Conservation (phyloP, 2,888 invertebrate genomes). For the Ethmia dodecea region DNA sequence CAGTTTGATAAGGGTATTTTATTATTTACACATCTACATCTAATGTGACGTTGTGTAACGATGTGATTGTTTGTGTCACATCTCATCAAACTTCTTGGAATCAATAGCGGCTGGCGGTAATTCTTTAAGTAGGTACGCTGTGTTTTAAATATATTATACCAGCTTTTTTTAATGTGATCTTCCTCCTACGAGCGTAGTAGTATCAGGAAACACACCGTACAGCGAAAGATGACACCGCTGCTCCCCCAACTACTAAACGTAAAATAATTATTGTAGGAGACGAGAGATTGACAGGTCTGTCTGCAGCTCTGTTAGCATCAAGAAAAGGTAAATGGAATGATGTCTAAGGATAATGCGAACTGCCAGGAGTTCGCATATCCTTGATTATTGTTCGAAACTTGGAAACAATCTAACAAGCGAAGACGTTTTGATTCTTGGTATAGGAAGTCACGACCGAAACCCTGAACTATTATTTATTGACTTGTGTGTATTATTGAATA, state of each 20-base stretch:
- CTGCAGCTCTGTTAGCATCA: not conserved
- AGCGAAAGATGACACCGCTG: not conserved
- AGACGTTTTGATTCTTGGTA: not conserved
- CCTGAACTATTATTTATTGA: not conserved
- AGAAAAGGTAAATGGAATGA: conserved; percentile 1
- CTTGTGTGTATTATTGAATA: not conserved
- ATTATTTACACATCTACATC: too few species aligned
- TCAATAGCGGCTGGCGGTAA: too few species aligned
- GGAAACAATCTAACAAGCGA: not conserved
- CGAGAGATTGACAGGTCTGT: not conserved
- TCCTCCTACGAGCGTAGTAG: too few species aligned
- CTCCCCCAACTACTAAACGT: not conserved
- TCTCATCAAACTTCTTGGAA: too few species aligned
- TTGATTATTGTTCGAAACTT: not conserved
- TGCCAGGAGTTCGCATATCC: not conserved
- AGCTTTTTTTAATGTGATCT: too few species aligned
- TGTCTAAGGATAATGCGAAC: not conserved
- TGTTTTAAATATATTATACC: too few species aligned
- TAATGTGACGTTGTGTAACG: too few species aligned
- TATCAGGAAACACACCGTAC: too few species aligned
- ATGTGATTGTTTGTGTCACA: too few species aligned
- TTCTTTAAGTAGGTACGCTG: too few species aligned
- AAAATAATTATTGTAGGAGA: conserved; percentile 1
- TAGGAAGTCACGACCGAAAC: conserved; percentile 1
- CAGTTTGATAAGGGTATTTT: too few species aligned